Conservation (phyloP, 30 jellyfish, hydroid and myxozoan species). For the Aurelia sp. region DNA sequence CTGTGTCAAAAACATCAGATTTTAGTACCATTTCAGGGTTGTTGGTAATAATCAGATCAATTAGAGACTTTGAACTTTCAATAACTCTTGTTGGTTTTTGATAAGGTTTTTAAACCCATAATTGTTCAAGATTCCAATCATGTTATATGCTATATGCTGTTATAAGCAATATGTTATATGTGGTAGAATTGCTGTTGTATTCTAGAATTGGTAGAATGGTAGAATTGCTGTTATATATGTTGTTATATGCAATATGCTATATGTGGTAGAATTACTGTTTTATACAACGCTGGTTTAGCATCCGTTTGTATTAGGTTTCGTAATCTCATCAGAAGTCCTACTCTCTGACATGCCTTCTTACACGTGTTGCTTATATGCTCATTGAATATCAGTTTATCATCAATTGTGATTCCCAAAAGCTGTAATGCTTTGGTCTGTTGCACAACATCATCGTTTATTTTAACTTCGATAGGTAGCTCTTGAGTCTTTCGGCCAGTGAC, state of each 20-base stretch:
- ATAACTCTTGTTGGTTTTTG: too few species aligned
- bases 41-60: too few species aligned
- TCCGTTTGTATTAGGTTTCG: constrained; percentile 36
- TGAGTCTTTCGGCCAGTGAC: constrained; percentile 53
- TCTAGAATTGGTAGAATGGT: too few species aligned
- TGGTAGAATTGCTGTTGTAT: too few species aligned
- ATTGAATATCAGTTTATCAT: constrained; percentile 24
- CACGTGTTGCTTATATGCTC: constrained; percentile 50
- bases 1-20: too few species aligned
- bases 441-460: constrained; percentile 10
- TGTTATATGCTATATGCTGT: too few species aligned
- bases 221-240: too few species aligned
- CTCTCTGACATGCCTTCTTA: constrained; percentile 57
- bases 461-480: constrained; percentile 10
- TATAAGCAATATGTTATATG: too few species aligned
- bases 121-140: too few species aligned
- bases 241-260: constrained; percentile 54
- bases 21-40: too few species aligned
- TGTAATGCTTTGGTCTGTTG: constrained; percentile 20
- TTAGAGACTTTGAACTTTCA: too few species aligned
- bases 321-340: not conserved
- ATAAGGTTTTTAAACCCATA: too few species aligned
- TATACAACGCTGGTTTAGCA: constrained; percentile 30
- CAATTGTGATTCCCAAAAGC: constrained; percentile 49
- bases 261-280: constrained; percentile 32